Conservation (phyloP, 2,888 invertebrate genomes). For the Rhingia rostrata region DNA sequence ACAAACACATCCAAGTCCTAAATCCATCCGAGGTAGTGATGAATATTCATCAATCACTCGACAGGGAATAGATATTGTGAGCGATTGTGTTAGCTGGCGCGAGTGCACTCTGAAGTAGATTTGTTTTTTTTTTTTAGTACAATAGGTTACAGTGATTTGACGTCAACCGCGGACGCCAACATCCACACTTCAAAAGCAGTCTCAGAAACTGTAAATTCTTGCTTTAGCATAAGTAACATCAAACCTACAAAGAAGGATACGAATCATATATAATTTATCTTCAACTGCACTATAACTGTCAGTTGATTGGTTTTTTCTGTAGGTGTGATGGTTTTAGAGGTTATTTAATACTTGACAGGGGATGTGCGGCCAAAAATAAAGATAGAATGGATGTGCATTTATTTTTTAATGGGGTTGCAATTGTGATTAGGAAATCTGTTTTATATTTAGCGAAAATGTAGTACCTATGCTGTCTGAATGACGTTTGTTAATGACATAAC, state of each 20-base stretch:
- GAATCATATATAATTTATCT: constrained; percentile 49
- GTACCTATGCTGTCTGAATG: not conserved
- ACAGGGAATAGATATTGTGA: constrained; percentile 32
- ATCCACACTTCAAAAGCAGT: not conserved
- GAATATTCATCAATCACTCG: constrained; percentile 69
- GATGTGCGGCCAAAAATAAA: not conserved
- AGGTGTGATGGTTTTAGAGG: constrained; percentile 11
- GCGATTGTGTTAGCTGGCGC: constrained; percentile 34
- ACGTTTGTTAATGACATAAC: too few species aligned
- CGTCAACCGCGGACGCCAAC: not conserved
- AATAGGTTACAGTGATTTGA: constrained; percentile 27
- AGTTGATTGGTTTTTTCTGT: constrained; percentile 12
- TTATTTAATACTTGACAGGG: constrained; percentile 7
- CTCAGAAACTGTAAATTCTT: constrained; percentile 4
- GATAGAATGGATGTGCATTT: not conserved
- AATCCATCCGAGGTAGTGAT: constrained; percentile 53
- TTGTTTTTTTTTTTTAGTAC: not conserved
- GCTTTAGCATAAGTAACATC: constrained; percentile 9
- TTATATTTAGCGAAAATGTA: too few species aligned
- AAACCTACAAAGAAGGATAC: constrained; percentile 2
- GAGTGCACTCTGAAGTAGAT: constrained; percentile 20
- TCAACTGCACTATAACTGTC: constrained; percentile 37
- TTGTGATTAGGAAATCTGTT: not conserved
- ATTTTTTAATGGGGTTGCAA: not conserved
- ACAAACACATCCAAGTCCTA: constrained; percentile 56